Evolutionary conservation across 2,888 invertebrate genomes (phyloP).

Genomic region (Xanthia togata): DNA sequence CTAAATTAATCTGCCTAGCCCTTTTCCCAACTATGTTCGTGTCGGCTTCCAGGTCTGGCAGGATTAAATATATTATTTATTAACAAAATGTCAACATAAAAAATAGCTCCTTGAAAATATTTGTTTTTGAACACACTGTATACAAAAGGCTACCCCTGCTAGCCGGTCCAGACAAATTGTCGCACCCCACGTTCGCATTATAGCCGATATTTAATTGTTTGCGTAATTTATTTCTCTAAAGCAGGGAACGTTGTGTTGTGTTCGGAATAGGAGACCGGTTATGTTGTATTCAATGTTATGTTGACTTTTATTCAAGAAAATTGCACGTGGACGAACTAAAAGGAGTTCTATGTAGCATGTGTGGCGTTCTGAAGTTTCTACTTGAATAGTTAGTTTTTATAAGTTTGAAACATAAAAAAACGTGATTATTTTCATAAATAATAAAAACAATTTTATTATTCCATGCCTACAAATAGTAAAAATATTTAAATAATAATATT

Average conservation of each 20-base stretch:
- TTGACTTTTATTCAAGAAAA: conserved; percentile 12
- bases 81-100: background rate
- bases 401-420: background rate
- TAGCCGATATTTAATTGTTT: conserved; percentile 91
- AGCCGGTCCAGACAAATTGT: conserved; percentile 90
- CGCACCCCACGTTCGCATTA: conserved; percentile 90
- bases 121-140: conserved; percentile 69
- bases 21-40: background rate
- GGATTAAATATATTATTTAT: background rate
- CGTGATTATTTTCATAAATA: background rate
- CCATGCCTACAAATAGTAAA: too few species aligned
- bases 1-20: background rate
- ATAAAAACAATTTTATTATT: background rate
- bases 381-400: background rate
- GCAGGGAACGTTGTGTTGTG: conserved; percentile 68
- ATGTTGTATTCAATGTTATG: conserved; percentile 13
- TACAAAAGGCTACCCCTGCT: conserved; percentile 79
- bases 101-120: conserved; percentile 5
- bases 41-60: background rate
- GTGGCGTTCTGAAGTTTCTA: background rate
- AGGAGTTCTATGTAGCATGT: too few species aligned
- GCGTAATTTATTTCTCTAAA: conserved; percentile 89
- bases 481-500: background rate
- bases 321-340: background rate
- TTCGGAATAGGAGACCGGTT: conserved; percentile 71